Base-by-base conservation (phyloP, 2,113 vertebrate genomes). In the Rattus rattus region DNA sequence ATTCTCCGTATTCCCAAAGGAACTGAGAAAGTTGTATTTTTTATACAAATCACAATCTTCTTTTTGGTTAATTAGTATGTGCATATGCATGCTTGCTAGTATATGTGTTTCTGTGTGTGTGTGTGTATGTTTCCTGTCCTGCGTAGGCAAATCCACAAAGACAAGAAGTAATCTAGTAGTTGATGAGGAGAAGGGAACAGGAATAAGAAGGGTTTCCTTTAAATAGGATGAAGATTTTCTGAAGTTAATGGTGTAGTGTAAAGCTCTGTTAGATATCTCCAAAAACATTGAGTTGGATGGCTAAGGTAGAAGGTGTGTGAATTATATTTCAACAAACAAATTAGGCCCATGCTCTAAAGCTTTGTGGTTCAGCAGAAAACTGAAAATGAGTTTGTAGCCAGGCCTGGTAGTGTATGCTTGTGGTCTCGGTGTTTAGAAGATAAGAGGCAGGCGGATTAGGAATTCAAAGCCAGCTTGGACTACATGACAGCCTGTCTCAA, bases 41-140 rank as follows among this genome's bases (percentile, higher is more conserved):
- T 63, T 47, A 33, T 97, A 83, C 89, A 90, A 94, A 77, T 86
- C 59, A 56, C 54, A 89, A 39, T 88, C 8, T 84, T 17, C 36
- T 80, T 93, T 79, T 77, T 26, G 81, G 19, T 73, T 92, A 90
- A 77, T 85, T 72, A 69, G 39, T 59, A 67, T 90, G 22, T 70
- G 33, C 5, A 24, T 22, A 54, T 72, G 33, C 30, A 22, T 43
- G 20, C 47, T 4, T 65, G 36, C 28, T 43, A 65, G 26, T 86
- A 26, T 75, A 20, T 81, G 24, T 69, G 47, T 87, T 28, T 87
- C 39, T 67, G 43, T 28, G 11, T 73, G 43, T 28, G 11, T 73
- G 3, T 83, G 20, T 77, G 43, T 75, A 26, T 89, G 26, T 30
- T 88, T 91, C 16, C 24, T 75, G n/a, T 79, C 36, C 76, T 61